phyloP scores from a whole-genome alignment of 1,140 invertebrate species.

The Papilio polytes region DNA sequence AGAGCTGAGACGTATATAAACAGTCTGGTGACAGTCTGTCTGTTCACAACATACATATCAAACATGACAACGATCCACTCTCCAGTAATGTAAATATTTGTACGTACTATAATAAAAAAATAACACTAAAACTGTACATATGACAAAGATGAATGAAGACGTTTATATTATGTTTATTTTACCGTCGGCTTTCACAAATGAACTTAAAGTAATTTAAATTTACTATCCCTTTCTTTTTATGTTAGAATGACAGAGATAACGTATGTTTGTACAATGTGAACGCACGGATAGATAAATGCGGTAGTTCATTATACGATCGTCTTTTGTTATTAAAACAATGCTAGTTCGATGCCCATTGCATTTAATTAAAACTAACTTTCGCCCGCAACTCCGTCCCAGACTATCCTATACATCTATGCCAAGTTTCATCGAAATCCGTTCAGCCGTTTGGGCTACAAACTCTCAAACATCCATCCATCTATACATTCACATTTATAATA shows the following conservation, averaged over 20 bases:
- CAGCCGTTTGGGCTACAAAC: no score
- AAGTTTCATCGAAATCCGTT: no score
- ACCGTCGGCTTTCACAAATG: neutral
- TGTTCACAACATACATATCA: neutral
- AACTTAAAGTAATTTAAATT: neutral
- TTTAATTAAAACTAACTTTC: no score
- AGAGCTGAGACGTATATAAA: neutral
- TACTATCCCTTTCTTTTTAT: neutral
- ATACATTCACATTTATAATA: no score
- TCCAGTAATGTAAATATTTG: neutral
- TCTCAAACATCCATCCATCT: no score
- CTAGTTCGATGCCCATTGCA: neutral
- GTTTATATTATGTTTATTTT: neutral
- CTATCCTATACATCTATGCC: no score
- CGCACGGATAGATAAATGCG: neutral
- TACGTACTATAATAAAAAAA: neutral
- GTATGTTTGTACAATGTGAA: neutral
- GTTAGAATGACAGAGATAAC: neutral
- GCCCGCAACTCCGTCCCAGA: no score
- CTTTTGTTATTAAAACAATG: neutral
- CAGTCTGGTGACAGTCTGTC: conserved; percentile 6
- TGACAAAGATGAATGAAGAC: neutral
- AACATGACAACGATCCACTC: neutral
- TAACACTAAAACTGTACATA: neutral
- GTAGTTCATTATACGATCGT: neutral